A percentile compares a stretch with the other conserved stretches of the same genome.
These are phyloP conservation scores for Andrena chrysosceles DNA, from an alignment of 2,888 invertebrate species.

Conservation along the genomic window DNA sequence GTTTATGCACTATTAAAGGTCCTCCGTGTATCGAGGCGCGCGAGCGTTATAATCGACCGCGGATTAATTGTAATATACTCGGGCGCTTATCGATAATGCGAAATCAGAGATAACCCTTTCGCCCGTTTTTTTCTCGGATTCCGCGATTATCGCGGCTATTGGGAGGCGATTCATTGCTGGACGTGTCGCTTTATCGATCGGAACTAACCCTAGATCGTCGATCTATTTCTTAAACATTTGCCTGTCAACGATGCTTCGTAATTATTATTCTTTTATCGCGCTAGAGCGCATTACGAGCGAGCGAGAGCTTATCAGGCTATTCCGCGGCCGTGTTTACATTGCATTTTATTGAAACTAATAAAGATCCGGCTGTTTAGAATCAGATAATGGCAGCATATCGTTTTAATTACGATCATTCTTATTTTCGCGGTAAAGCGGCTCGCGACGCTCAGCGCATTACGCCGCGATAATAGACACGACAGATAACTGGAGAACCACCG, in stretches of 20 bases:
- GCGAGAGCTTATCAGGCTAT: slow-evolving; percentile 19
- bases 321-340: slow-evolving; percentile 30
- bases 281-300: slow-evolving; percentile 1
- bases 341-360: slow-evolving; percentile 58
- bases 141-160: slow-evolving; percentile 45
- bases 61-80: slow-evolving; percentile 56
- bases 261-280: slow-evolving; percentile 7
- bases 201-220: not conserved
- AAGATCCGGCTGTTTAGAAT: slow-evolving; percentile 57
- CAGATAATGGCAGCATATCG: slow-evolving; percentile 54
- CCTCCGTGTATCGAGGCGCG: slow-evolving; percentile 27
- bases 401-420: slow-evolving; percentile 59
- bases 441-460: slow-evolving; percentile 37
- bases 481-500: slow-evolving; percentile 45
- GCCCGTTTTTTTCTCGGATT: slow-evolving; percentile 6
- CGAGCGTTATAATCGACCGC: slow-evolving; percentile 52
- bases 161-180: slow-evolving; percentile 31
- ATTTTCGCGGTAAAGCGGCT: slow-evolving; percentile 46
- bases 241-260: not conserved
- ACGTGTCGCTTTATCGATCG: slow-evolving; percentile 5
- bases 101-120: slow-evolving; percentile 51
- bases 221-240: not conserved
- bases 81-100: slow-evolving; percentile 53
- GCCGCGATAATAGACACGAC: slow-evolving; percentile 57
- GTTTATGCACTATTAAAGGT: slow-evolving; percentile 14